Percentiles rank a stretch among this genome's conserved stretches.
phyloP scores from a whole-genome alignment of 2,113 vertebrate species.

The Oreochromis niloticus region DNA sequence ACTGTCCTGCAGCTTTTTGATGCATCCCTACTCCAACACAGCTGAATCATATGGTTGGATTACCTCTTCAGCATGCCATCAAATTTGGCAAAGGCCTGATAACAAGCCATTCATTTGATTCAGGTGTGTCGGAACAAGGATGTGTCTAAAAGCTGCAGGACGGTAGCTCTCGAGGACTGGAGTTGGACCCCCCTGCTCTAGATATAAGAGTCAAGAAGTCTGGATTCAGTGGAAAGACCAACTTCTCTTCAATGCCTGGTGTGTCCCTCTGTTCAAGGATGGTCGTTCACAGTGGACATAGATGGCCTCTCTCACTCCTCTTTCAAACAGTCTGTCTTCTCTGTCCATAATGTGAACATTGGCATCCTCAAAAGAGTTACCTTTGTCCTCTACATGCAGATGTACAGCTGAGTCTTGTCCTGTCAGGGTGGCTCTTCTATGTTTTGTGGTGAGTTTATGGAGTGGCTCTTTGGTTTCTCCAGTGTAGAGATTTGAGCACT shows the following conservation, averaged over 20 bases:
- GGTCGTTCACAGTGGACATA: background rate
- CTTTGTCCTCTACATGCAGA: background rate
- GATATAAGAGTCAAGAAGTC: background rate
- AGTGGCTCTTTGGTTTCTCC: background rate
- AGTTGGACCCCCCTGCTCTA: background rate
- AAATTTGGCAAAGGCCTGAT: background rate
- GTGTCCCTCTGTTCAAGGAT: background rate
- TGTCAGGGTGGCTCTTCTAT: background rate
- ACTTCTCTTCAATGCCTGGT: background rate
- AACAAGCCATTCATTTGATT: background rate
- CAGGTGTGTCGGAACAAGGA: background rate
- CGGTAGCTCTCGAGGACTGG: background rate
- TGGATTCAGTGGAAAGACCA: background rate
- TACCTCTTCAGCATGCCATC: background rate
- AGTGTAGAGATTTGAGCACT: background rate
- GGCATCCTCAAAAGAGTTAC: background rate
- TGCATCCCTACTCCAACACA: background rate
- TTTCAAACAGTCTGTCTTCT: background rate
- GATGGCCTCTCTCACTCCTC: background rate
- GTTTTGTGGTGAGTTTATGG: background rate
- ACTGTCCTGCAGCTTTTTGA: background rate
- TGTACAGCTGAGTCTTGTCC: background rate
- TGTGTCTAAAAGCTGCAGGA: background rate
- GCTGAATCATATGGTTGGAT: background rate
- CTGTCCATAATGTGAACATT: background rate